Evolutionary conservation across 2,113 vertebrate genomes (phyloP).

Genomic region (Pelecanus crispus): DNA sequence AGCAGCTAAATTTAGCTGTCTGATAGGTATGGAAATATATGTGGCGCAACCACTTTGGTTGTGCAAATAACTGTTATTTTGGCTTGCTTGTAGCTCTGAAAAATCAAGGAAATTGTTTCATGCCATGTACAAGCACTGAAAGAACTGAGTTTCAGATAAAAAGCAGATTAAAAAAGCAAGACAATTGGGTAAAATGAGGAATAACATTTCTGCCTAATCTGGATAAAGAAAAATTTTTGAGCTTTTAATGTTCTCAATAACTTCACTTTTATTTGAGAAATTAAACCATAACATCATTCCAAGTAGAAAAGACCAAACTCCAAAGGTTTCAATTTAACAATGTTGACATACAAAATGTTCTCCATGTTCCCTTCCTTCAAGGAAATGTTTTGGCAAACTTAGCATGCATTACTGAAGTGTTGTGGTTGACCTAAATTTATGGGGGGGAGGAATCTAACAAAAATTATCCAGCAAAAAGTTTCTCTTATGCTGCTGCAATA

Average conservation of each 20-base stretch:
- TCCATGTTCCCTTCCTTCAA: background rate
- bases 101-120: conserved; percentile 20
- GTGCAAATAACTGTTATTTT: background rate
- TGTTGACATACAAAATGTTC: background rate
- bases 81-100: background rate
- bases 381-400: background rate
- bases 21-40: conserved; percentile 30
- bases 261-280: background rate
- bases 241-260: background rate
- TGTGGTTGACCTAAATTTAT: background rate
- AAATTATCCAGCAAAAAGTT: background rate
- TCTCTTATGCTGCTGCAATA: background rate
- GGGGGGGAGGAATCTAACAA: background rate
- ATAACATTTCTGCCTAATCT: background rate
- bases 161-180: background rate
- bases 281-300: background rate
- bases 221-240: background rate
- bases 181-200: background rate
- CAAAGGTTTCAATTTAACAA: background rate
- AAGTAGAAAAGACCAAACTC: background rate
- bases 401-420: background rate
- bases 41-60: background rate
- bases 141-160: background rate
- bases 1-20: conserved; percentile 27
- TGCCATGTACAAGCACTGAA: background rate